Evolutionary conservation across 37 sponge, comb jelly and placozoan species (phyloP).

Genomic region (Halichondria panicea): DNA sequence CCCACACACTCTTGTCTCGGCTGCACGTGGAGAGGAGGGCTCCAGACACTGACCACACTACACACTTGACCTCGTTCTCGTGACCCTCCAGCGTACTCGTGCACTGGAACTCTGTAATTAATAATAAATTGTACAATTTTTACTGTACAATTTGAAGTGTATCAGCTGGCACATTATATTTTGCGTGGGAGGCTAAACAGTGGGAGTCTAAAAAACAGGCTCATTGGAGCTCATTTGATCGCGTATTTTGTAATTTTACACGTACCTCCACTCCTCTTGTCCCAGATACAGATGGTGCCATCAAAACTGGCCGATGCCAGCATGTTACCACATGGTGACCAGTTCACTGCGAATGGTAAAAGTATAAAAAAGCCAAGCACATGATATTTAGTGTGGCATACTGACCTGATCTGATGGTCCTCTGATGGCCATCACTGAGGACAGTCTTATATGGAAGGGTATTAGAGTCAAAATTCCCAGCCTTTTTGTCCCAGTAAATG

Average conservation of each 20-base stretch:
- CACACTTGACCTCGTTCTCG: slow-evolving; percentile 97
- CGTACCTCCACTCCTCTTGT: slow-evolving; percentile 64
- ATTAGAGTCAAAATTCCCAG: no score
- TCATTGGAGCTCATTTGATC: background rate
- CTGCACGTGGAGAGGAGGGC: slow-evolving; percentile 89
- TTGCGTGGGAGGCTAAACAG: background rate
- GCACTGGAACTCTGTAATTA: slow-evolving; percentile 76
- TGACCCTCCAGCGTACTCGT: slow-evolving; percentile 93
- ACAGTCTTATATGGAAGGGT: no score
- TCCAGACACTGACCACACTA: slow-evolving; percentile 84
- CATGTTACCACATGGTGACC: slow-evolving; percentile 93
- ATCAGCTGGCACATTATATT: no score
- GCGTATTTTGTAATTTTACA: background rate
- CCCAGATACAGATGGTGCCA: slow-evolving; percentile 90
- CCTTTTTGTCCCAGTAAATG: no score
- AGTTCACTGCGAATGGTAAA: slow-evolving; percentile 62
- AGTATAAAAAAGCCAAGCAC: background rate
- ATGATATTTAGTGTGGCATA: background rate
- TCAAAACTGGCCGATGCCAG: slow-evolving; percentile 94
- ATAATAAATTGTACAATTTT: background rate
- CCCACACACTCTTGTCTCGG: slow-evolving; percentile 98
- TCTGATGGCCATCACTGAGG: slow-evolving; percentile 72
- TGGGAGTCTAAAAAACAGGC: background rate
- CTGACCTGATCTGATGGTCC: slow-evolving; percentile 79
- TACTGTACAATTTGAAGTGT: background rate